Conservation (phyloP, 2,888 invertebrate species). For the Orchesellides sinensis region DNA sequence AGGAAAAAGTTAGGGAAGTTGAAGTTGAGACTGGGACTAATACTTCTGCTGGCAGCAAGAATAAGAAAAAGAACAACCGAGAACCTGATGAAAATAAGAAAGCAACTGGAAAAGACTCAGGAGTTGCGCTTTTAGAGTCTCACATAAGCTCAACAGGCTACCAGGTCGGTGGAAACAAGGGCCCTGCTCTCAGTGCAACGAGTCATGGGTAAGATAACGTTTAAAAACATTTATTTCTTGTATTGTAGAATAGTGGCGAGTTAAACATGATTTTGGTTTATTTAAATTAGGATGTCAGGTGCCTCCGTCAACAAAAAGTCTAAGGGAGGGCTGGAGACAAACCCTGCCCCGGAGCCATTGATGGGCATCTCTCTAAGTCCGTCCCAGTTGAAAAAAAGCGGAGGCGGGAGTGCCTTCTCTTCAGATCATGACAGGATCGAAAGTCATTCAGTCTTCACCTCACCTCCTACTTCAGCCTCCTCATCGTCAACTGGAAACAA, state of each 20-base stretch:
- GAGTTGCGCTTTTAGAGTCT: slow-evolving; percentile 11
- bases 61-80: slow-evolving; percentile 57
- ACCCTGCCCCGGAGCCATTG: slow-evolving; percentile 71
- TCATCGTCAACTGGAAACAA: slow-evolving; percentile 30
- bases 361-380: slow-evolving; percentile 74
- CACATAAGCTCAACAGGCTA: slow-evolving; percentile 18
- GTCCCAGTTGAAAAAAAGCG: slow-evolving; percentile 59
- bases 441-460: slow-evolving; percentile 28
- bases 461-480: slow-evolving; percentile 22
- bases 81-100: slow-evolving; percentile 23
- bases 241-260: background rate
- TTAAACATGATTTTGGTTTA: too few species aligned
- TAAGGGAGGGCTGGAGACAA: slow-evolving; percentile 63
- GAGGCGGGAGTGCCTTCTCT: slow-evolving; percentile 5
- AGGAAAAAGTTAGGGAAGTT: slow-evolving; percentile 40
- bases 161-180: background rate
- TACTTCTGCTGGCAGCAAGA: slow-evolving; percentile 29
- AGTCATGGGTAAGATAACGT: slow-evolving; percentile 64
- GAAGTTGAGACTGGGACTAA: slow-evolving; percentile 51
- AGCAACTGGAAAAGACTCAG: slow-evolving; percentile 17
- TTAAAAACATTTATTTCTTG: background rate
- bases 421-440: slow-evolving; percentile 33
- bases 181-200: slow-evolving; percentile 25
- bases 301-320: slow-evolving; percentile 63
- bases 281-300: slow-evolving; percentile 52